Percentiles rank a stretch among this genome's conserved stretches.
Evolutionary conservation across 2,113 vertebrate species (phyloP).

Genomic region (Myodes glareolus): DNA sequence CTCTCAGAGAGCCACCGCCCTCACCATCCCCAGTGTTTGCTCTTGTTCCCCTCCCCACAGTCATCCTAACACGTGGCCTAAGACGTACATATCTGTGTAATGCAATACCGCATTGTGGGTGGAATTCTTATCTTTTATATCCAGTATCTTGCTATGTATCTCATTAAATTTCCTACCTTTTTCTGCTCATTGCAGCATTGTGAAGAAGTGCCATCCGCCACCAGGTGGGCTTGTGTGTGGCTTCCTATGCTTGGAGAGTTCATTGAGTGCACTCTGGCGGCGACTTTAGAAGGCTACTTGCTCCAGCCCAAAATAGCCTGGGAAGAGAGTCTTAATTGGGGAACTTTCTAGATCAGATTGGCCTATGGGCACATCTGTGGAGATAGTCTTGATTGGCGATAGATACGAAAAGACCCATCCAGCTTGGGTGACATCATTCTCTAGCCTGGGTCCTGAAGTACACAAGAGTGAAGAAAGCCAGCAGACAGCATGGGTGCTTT

Average conservation of each 20-base stretch:
- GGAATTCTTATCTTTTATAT: background rate
- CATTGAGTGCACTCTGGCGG: background rate
- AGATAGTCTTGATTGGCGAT: background rate
- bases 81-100: background rate
- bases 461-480: background rate
- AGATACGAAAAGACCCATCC: background rate
- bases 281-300: background rate
- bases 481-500: background rate
- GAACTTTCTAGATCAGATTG: background rate
- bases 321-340: background rate
- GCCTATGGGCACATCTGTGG: background rate
- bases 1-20: too few species aligned
- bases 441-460: background rate
- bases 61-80: background rate
- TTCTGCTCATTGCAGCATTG: background rate
- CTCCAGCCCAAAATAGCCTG: background rate
- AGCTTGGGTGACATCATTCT: background rate
- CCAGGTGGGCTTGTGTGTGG: background rate
- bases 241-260: background rate
- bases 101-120: background rate
- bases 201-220: background rate
- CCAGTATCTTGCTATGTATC: background rate
- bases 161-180: constrained; percentile 32
- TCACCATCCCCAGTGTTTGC: background rate
- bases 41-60: background rate